Evolutionary conservation across 2,888 invertebrate species (phyloP).

Genomic region (Drosophila neotestacea): DNA sequence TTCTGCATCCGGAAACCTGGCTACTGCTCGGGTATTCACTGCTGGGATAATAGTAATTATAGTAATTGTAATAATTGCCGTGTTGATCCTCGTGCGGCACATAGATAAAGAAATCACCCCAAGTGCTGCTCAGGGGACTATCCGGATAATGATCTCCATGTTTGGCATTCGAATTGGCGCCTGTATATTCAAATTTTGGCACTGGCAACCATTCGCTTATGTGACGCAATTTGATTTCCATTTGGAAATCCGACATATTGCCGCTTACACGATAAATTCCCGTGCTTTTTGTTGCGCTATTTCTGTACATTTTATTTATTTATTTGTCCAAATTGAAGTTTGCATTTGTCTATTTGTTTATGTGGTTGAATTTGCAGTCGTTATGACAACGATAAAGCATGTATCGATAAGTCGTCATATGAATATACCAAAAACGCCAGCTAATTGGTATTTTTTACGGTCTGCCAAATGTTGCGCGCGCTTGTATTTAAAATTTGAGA

Average conservation of each 20-base stretch:
- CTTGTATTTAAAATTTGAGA: not conserved
- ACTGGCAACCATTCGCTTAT: conserved; percentile 83
- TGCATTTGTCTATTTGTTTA: conserved; percentile 40
- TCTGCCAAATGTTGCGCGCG: not conserved
- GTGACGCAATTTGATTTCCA: conserved; percentile 62
- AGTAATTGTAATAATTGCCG: conserved; percentile 41
- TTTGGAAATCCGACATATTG: conserved; percentile 65
- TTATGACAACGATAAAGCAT: conserved; percentile 51
- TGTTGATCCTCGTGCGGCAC: conserved; percentile 42
- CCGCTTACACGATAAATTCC: conserved; percentile 82
- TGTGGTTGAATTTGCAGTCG: conserved; percentile 33
- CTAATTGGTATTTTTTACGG: conserved; percentile 23
- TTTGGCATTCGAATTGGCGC: conserved; percentile 30
- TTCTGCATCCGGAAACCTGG: not conserved
- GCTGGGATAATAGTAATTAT: conserved; percentile 45
- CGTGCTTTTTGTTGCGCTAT: conserved; percentile 69
- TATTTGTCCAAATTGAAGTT: conserved; percentile 38
- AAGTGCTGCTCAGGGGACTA: conserved; percentile 4
- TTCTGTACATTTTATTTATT: conserved; percentile 34
- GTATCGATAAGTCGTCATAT: conserved; percentile 23
- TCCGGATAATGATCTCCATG: conserved; percentile 45
- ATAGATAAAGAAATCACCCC: conserved; percentile 44
- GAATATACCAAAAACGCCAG: not conserved
- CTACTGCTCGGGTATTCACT: conserved; percentile 17
- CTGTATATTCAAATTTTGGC: conserved; percentile 80